phyloP scores from a whole-genome alignment of 2,888 invertebrate species.

The Frankliniella intonsa region DNA sequence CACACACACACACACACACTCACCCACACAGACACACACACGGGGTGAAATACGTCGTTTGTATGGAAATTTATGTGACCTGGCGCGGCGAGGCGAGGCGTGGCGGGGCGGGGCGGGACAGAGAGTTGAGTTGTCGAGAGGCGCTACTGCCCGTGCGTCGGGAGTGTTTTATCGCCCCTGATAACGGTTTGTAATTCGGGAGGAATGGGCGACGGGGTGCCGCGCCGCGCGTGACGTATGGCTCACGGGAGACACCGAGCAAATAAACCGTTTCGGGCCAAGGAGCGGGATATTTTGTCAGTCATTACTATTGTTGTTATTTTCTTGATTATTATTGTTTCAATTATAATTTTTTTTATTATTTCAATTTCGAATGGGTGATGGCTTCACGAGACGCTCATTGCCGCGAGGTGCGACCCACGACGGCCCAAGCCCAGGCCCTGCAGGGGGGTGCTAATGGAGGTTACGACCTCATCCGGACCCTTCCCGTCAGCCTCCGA shows the following conservation, averaged over 20 bases:
- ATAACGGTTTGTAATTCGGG: slow-evolving; percentile 1
- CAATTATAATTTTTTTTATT: too few relatives aligned
- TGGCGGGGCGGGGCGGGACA: background rate
- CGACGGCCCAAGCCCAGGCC: too few relatives aligned
- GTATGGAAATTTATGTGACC: slow-evolving; percentile 23
- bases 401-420: too few relatives aligned
- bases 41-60: slow-evolving; percentile 20
- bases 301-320: too few relatives aligned
- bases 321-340: too few relatives aligned
- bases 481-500: background rate
- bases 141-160: background rate
- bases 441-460: too few relatives aligned
- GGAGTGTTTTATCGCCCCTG: background rate
- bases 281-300: too few relatives aligned
- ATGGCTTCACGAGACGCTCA: too few relatives aligned
- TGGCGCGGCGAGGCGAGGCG: background rate
- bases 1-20: too few relatives aligned
- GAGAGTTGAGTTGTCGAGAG: too few relatives aligned
- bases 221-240: background rate
- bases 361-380: too few relatives aligned
- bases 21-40: background rate
- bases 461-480: background rate
- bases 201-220: background rate
- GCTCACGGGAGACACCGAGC: background rate
- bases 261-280: too few relatives aligned